phyloP scores from a whole-genome alignment of 2,797 vertebrate genomes.

The Myoxocephalus aenaeus region DNA sequence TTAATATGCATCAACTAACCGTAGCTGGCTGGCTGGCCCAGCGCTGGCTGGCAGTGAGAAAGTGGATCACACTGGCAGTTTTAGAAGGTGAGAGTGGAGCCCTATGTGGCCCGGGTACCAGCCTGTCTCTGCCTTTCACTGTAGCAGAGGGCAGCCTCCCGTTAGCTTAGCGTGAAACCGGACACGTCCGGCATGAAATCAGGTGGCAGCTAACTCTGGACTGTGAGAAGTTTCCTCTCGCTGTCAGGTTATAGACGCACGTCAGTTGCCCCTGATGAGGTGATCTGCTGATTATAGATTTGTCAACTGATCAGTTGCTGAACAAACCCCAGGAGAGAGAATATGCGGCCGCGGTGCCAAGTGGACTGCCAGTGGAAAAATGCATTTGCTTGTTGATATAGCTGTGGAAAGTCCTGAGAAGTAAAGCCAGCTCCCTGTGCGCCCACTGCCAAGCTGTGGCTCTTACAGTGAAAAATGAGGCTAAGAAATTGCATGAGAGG shows the following conservation, averaged over 20 bases:
- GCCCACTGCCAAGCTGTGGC: slow-evolving; percentile 70
- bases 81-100: slow-evolving; percentile 53
- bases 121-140: slow-evolving; percentile 34
- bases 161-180: slow-evolving; percentile 73
- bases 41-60: slow-evolving; percentile 57
- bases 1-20: slow-evolving; percentile 74
- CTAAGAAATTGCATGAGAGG: slow-evolving; percentile 71
- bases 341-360: slow-evolving; percentile 62
- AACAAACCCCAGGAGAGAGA: slow-evolving; percentile 71
- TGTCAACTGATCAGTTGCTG: slow-evolving; percentile 73
- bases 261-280: slow-evolving; percentile 67
- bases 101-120: slow-evolving; percentile 41
- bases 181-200: slow-evolving; percentile 68
- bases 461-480: slow-evolving; percentile 67
- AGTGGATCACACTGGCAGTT: slow-evolving; percentile 55
- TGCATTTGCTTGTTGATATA: slow-evolving; percentile 77
- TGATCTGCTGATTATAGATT: slow-evolving; percentile 78
- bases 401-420: slow-evolving; percentile 76
- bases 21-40: slow-evolving; percentile 57
- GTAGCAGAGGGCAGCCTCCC: slow-evolving; percentile 42
- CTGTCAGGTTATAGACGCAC: slow-evolving; percentile 55
- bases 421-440: slow-evolving; percentile 61
- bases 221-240: slow-evolving; percentile 71
- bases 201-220: slow-evolving; percentile 77
- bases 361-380: slow-evolving; percentile 70